Evolutionary conservation across 2,113 vertebrate genomes (phyloP).

Genomic region (Motacilla alba): DNA sequence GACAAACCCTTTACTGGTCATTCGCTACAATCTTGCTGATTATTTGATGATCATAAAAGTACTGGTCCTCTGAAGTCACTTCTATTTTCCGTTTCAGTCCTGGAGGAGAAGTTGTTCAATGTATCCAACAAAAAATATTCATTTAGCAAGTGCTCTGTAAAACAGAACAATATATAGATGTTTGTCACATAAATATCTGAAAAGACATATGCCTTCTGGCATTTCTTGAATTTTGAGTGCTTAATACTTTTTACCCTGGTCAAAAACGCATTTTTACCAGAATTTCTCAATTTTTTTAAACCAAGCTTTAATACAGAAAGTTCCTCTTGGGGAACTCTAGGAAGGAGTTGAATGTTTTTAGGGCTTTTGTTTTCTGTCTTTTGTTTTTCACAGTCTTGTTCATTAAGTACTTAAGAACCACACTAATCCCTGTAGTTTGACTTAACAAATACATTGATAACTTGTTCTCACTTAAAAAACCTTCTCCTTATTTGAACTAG

Average conservation of each 20-base stretch:
- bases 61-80: conserved; percentile 16
- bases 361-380: not conserved
- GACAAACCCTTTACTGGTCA: not conserved
- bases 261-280: conserved; percentile 31
- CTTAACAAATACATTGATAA: not conserved
- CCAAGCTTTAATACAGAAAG: not conserved
- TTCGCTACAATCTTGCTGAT: not conserved
- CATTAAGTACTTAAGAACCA: not conserved
- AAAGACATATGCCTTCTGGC: conserved; percentile 37
- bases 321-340: not conserved
- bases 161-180: conserved; percentile 22
- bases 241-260: conserved; percentile 40
- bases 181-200: conserved; percentile 41
- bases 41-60: conserved; percentile 8
- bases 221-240: conserved; percentile 48
- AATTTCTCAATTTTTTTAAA: not conserved
- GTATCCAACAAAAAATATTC: conserved; percentile 29
- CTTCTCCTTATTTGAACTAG: not conserved
- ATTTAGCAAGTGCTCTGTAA: not conserved
- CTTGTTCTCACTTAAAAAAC: not conserved
- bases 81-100: conserved; percentile 16
- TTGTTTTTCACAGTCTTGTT: not conserved
- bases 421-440: not conserved
- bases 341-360: not conserved
- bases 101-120: conserved; percentile 27